Evolutionary conservation across 2,113 vertebrate species (phyloP).

Genomic region (Scomber scombrus): DNA sequence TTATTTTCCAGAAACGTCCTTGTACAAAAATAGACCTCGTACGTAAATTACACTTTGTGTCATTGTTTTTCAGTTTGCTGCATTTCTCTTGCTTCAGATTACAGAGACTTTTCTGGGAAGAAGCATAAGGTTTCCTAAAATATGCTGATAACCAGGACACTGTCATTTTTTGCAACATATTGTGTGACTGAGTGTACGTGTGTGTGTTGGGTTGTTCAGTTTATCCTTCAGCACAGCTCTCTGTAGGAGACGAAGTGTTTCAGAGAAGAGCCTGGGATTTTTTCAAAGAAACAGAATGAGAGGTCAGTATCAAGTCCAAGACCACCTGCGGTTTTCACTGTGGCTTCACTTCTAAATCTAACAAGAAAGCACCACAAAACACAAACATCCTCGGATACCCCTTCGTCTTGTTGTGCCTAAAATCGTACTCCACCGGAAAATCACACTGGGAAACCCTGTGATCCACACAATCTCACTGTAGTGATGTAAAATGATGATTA

Average conservation of each 20-base stretch:
- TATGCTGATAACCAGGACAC: neutral
- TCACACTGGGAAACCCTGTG: neutral
- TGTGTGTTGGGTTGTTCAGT: neutral
- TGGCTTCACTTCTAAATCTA: slow-evolving; percentile 19
- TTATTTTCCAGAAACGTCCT: neutral
- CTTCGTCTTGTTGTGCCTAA: neutral
- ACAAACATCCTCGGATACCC: slow-evolving; percentile 21
- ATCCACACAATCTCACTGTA: neutral
- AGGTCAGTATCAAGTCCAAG: neutral
- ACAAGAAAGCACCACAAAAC: slow-evolving; percentile 23
- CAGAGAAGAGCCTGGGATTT: slow-evolving; percentile 42
- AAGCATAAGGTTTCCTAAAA: neutral
- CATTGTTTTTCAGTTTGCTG: neutral
- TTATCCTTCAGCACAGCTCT: neutral
- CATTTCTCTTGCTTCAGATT: neutral
- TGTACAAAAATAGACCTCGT: slow-evolving; percentile 2
- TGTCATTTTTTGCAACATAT: neutral
- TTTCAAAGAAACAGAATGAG: slow-evolving; percentile 55
- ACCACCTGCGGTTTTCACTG: slow-evolving; percentile 25
- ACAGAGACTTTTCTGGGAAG: slow-evolving; percentile 45
- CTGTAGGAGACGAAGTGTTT: slow-evolving; percentile 47
- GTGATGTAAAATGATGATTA: too few relatives aligned
- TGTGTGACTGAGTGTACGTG: neutral
- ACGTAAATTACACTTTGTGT: neutral
- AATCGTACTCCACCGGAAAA: neutral